Evolutionary conservation across 35 echinoderm and acorn worm genomes (phyloP), one percentile per base, ranked within the genome.

Genomic region (Amphiura filiformis): DNA sequence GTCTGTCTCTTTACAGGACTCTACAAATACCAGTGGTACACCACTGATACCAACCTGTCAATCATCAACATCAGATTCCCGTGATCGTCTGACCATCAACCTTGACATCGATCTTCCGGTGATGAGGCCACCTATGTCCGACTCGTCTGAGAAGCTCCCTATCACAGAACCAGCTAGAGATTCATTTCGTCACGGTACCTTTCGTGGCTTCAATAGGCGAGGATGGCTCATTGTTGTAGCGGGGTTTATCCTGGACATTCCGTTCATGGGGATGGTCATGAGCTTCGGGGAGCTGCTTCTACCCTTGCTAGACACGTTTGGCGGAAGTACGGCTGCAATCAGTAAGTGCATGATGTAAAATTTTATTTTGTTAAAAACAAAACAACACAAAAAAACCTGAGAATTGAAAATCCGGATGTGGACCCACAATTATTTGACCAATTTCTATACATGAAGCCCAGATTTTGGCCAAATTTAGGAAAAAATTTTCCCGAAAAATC

Each of bases 221-320:
- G 92, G 89, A n/a, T 98, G 96, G 96, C n/a, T 94, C 44, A 82
- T 94, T 32, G 87, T 90, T 31, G 36, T 94, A 22, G 96, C 96
- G 9, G 93, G 92, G 17, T 98, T 92, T 41, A 65, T 98, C 34
- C 87, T 98, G 0, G 86, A 94, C 42, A 80, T 98, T 23, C 96
- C 96, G 13, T 94, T 98, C 32, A 91, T 98, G 83, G 96, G 96
- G 18, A 86, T 94, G 77, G 92, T 98, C 17, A 98, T 98, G 96
- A 98, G 96, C 65, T 98, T 98, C 35, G 96, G 96, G n/a, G 96
- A 98, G 65, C 75, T 98, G 13, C 78, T 97, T 0, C 86, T 84
- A 20, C 87, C 86, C 15, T 75, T 94, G 44, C 31, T 94, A 26
- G 91, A 92, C 32, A 86, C 80, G 5, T 94, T 92, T 49, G 76